Evolutionary conservation across 1,140 invertebrate species (phyloP).

Genomic region (Spodoptera frugiperda): DNA sequence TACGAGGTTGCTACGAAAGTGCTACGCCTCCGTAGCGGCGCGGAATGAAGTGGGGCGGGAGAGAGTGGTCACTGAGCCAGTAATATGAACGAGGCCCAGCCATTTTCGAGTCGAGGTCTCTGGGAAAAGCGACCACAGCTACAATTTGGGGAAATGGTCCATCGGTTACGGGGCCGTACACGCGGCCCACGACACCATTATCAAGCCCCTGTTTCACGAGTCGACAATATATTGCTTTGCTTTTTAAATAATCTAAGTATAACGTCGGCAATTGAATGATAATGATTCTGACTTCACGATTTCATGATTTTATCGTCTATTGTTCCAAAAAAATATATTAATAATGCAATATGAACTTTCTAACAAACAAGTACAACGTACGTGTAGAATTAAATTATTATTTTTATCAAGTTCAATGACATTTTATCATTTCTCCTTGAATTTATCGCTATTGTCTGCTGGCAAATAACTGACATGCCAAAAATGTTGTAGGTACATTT

Average conservation of each 20-base stretch:
- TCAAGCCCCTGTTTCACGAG: background rate
- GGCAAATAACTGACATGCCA: constrained; percentile 55
- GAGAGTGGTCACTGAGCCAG: constrained; percentile 57
- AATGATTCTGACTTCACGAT: background rate
- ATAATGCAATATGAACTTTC: constrained; percentile 19
- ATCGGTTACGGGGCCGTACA: constrained; percentile 62
- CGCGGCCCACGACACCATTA: constrained; percentile 24
- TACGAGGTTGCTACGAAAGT: constrained; percentile 49
- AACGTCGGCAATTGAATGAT: background rate
- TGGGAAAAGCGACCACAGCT: constrained; percentile 58
- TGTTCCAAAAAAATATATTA: constrained; percentile 27
- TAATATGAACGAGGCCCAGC: constrained; percentile 48
- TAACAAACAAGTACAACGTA: background rate
- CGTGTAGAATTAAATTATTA: constrained; percentile 52
- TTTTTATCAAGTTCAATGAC: constrained; percentile 81
- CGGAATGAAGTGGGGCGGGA: constrained; percentile 22
- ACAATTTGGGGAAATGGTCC: constrained; percentile 69
- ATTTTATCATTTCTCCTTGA: constrained; percentile 81
- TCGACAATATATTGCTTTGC: background rate
- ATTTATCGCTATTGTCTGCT: constrained; percentile 69
- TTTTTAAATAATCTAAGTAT: background rate
- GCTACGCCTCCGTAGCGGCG: constrained; percentile 22
- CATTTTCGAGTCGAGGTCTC: constrained; percentile 59
- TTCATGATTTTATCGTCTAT: constrained; percentile 20
- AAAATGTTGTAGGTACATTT: background rate